Conservation (phyloP, 2,113 vertebrate genomes). For the Mormyrus iriodes region DNA sequence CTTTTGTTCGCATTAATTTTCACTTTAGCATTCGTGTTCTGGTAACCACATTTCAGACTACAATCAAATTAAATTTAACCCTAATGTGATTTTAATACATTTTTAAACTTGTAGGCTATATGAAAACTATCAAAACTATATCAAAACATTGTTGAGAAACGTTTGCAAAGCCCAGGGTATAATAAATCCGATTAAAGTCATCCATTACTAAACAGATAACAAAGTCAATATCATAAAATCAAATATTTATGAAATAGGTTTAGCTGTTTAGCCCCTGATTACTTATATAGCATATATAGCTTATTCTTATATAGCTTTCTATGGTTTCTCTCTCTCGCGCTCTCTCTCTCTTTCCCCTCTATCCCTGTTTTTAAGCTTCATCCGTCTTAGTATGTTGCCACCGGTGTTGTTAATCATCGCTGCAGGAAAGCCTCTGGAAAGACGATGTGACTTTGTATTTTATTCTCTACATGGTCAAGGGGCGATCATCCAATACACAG, state of each 20-base stretch:
- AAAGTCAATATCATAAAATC: neutral
- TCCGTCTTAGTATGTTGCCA: neutral
- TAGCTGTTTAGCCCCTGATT: neutral
- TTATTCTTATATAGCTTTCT: neutral
- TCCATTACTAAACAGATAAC: neutral
- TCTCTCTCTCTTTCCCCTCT: neutral
- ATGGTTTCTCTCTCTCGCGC: neutral
- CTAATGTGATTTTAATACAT: neutral
- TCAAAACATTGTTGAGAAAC: neutral
- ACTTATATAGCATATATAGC: neutral
- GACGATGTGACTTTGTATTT: neutral
- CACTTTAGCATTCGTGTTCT: neutral
- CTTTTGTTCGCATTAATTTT: neutral
- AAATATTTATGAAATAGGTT: slow-evolving; percentile 7
- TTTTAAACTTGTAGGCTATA: neutral
- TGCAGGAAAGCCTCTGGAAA: neutral
- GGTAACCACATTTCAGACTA: neutral
- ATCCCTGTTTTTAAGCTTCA: neutral
- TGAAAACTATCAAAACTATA: neutral
- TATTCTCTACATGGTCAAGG: neutral
- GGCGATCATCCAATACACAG: neutral
- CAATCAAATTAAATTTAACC: neutral
- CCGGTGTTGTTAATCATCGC: neutral
- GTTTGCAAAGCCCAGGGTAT: neutral
- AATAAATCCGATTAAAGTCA: neutral